phyloP scores from a whole-genome alignment of 2,888 invertebrate genomes.

The Cantharis lateralis region DNA sequence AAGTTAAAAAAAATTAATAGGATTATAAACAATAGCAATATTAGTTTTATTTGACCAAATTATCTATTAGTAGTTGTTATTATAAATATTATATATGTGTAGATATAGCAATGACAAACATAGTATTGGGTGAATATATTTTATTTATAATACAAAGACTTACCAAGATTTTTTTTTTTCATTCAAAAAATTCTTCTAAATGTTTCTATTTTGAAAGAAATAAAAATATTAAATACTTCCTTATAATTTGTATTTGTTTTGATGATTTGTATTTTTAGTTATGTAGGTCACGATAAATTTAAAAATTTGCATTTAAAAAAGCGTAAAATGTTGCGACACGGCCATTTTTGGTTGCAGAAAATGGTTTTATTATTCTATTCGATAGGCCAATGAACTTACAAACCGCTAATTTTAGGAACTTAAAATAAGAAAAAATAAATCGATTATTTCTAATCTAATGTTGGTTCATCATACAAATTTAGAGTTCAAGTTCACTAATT shows the following conservation, averaged over 20 bases:
- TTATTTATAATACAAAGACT: neutral
- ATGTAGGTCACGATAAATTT: neutral
- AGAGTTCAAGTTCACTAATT: neutral
- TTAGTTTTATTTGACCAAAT: neutral
- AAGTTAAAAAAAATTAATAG: neutral
- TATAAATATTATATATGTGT: neutral
- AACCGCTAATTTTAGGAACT: slow-evolving; percentile 2
- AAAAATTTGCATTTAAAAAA: neutral
- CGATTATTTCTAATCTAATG: neutral
- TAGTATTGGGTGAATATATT: too few species aligned
- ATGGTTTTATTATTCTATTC: neutral
- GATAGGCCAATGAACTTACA: neutral
- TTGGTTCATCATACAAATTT: neutral
- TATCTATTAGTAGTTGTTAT: neutral
- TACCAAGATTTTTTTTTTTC: neutral
- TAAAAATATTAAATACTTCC: neutral
- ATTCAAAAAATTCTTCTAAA: too few species aligned
- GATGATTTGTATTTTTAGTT: neutral
- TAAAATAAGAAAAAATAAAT: neutral
- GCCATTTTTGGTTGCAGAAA: neutral
- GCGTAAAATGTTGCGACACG: neutral
- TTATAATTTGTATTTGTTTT: neutral
- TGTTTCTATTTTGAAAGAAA: too few species aligned
- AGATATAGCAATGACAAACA: neutral
- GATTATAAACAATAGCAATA: neutral